Evolutionary conservation across 2,113 vertebrate species (phyloP).

Genomic region (Osmerus eperlanus): DNA sequence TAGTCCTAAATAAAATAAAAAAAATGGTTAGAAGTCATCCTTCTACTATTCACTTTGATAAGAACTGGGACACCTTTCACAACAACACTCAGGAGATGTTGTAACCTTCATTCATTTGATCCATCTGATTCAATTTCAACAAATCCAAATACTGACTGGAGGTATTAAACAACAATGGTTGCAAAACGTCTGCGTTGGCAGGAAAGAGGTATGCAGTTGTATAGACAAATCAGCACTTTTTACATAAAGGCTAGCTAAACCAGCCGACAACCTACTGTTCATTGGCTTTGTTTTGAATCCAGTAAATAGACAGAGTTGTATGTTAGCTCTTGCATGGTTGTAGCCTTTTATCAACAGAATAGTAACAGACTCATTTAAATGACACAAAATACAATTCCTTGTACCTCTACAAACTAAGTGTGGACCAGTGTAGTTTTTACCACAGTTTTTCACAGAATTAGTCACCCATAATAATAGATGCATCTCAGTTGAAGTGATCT

Average conservation of each 20-base stretch:
- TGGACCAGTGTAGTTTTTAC: too few relatives aligned
- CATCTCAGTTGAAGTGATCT: not conserved
- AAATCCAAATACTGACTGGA: constrained; percentile 7
- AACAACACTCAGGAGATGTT: not conserved
- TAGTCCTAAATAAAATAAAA: too few relatives aligned
- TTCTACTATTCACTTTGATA: too few relatives aligned
- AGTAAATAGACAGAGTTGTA: constrained; percentile 5
- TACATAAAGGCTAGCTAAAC: constrained; percentile 53
- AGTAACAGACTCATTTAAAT: not conserved
- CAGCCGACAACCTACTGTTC: constrained; percentile 16
- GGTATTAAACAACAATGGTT: constrained; percentile 38
- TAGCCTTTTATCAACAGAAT: not conserved
- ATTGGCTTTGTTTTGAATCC: constrained; percentile 43
- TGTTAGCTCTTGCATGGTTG: not conserved
- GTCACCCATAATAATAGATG: not conserved
- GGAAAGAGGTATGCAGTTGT: constrained; percentile 26
- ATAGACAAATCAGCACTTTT: constrained; percentile 65
- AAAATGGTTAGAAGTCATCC: too few relatives aligned
- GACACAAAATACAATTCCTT: not conserved
- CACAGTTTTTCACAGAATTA: not conserved
- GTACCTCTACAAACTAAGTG: too few relatives aligned
- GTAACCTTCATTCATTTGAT: not conserved
- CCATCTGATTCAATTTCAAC: constrained; percentile 13
- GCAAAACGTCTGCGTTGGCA: constrained; percentile 52
- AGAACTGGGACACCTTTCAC: not conserved